phyloP scores from a whole-genome alignment of 2,797 vertebrate genomes.

The Anguilla pacifica region DNA sequence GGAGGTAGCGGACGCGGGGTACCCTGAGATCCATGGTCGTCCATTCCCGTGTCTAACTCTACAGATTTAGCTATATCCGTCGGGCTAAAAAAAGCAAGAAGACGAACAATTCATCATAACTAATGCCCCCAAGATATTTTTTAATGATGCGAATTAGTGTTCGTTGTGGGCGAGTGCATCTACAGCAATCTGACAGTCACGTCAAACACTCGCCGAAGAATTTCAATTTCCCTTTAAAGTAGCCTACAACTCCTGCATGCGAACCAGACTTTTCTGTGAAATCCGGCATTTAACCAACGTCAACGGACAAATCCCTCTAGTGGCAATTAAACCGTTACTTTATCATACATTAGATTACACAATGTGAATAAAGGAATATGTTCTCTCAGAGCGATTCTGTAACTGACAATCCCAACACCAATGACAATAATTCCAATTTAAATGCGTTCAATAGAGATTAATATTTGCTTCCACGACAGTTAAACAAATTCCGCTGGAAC shows the following conservation, averaged over 20 bases:
- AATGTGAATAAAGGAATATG: not conserved
- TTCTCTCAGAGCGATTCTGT: not conserved
- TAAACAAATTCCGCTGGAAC: constrained; percentile 42
- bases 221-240: constrained; percentile 36
- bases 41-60: constrained; percentile 66
- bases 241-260: not conserved
- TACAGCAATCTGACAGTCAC: constrained; percentile 50
- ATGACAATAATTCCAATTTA: not conserved
- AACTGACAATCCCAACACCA: not conserved
- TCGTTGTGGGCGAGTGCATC: constrained; percentile 58
- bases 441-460: not conserved
- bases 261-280: constrained; percentile 3
- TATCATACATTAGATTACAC: not conserved
- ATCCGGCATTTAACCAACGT: not conserved
- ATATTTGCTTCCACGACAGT: not conserved
- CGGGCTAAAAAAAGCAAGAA: constrained; percentile 60
- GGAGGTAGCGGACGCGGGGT: constrained; percentile 57
- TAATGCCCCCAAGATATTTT: constrained; percentile 28
- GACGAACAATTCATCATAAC: constrained; percentile 49
- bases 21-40: constrained; percentile 63
- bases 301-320: not conserved
- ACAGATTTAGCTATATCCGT: constrained; percentile 60
- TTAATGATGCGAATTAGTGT: constrained; percentile 35
- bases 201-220: constrained; percentile 54
- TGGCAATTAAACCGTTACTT: not conserved